Evolutionary conservation across 2,888 invertebrate species (phyloP).

Genomic region (Eupithecia abbreviata): DNA sequence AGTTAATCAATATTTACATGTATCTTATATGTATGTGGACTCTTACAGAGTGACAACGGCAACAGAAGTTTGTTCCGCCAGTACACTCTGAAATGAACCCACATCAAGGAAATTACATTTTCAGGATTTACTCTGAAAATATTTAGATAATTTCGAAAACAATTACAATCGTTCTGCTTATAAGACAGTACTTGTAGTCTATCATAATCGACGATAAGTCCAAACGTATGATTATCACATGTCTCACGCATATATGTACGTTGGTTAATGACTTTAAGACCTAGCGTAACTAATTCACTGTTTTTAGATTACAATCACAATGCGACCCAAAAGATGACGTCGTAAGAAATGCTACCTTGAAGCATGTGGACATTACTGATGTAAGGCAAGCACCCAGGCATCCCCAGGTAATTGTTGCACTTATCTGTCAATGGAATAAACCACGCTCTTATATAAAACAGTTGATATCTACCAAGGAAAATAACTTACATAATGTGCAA

Average conservation of each 20-base stretch:
- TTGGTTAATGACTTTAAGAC: constrained; percentile 30
- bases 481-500: not conserved
- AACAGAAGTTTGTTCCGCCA: no score
- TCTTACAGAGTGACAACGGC: no score
- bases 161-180: not conserved
- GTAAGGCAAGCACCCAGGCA: constrained; percentile 67
- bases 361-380: constrained; percentile 65
- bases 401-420: constrained; percentile 54
- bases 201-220: not conserved
- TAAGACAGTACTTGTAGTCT: not conserved
- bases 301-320: constrained; percentile 64
- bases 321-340: constrained; percentile 58
- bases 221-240: not conserved
- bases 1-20: no score
- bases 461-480: not conserved
- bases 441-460: not conserved
- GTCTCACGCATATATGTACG: not conserved
- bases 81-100: no score
- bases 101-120: not conserved
- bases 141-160: not conserved
- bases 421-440: constrained; percentile 10
- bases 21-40: no score
- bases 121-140: not conserved
- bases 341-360: constrained; percentile 62
- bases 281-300: constrained; percentile 51